These are phyloP conservation scores for Anseranas semipalmata DNA, from an alignment of 2,113 vertebrate species.

Conservation along the genomic window DNA sequence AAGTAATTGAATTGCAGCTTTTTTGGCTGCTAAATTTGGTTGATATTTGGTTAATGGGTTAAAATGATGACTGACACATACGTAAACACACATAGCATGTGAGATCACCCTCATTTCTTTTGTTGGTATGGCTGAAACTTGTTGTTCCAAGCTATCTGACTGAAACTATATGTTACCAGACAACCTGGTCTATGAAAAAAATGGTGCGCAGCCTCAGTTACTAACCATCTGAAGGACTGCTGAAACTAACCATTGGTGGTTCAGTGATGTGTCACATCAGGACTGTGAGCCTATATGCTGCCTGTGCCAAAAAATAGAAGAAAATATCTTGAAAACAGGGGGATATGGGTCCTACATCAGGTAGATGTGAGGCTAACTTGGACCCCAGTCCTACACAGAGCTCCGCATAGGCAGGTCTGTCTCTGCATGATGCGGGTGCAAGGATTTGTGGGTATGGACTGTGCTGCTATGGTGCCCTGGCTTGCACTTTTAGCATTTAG, in stretches of 20 bases:
- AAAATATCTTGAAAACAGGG: neutral
- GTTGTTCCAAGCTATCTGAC: neutral
- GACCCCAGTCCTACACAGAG: rapidly evolving
- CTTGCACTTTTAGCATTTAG: neutral
- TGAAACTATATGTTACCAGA: neutral
- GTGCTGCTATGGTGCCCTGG: neutral
- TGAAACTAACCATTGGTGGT: neutral
- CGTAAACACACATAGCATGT: rapidly evolving
- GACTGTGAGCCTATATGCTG: neutral
- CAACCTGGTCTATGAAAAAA: neutral
- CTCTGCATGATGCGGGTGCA: neutral
- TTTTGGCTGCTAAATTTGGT: neutral
- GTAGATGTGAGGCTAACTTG: neutral
- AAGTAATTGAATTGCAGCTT: neutral
- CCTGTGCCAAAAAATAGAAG: neutral
- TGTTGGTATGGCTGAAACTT: neutral
- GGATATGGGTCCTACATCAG: neutral
- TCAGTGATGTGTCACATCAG: neutral
- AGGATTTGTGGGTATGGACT: neutral
- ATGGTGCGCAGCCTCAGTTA: neutral
- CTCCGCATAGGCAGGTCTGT: neutral
- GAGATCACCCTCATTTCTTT: neutral
- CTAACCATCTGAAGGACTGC: neutral
- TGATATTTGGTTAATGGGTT: neutral
- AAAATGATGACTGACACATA: neutral